Conservation (phyloP, 2,888 invertebrate species). For the Ormyrus thymus region DNA sequence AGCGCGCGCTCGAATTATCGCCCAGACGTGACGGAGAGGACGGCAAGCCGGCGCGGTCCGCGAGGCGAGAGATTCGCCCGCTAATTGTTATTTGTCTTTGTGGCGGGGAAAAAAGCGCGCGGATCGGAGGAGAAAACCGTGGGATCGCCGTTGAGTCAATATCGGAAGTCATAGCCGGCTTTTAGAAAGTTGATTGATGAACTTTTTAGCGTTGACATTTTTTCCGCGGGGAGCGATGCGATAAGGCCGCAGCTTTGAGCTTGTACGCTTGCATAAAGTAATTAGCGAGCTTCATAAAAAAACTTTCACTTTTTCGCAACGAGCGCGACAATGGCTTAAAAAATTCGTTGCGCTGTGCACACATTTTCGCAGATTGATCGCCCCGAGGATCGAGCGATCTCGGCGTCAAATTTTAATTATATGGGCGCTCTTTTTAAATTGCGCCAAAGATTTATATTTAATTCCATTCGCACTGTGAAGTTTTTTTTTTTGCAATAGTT, state of each 20-base stretch:
- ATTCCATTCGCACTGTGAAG: too few species aligned
- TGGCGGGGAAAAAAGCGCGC: background rate
- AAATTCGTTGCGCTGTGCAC: background rate
- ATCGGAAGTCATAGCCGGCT: constrained; percentile 5
- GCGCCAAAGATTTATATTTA: too few species aligned
- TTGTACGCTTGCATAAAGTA: constrained; percentile 28
- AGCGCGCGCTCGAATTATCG: too few species aligned
- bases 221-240: background rate
- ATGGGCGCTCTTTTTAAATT: too few species aligned
- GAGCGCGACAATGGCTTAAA: constrained; percentile 10
- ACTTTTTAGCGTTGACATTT: constrained; percentile 13
- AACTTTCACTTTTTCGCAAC: constrained; percentile 26
- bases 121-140: background rate
- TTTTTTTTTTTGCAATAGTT: too few species aligned
- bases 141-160: too few species aligned
- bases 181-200: constrained; percentile 39
- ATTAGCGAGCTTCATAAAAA: constrained; percentile 12
- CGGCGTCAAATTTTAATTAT: too few species aligned
- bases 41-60: background rate
- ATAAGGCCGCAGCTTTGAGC: background rate
- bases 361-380: background rate
- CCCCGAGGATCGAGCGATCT: too few species aligned
- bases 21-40: too few species aligned
- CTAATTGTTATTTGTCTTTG: background rate
- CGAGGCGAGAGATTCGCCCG: constrained; percentile 41